Evolutionary conservation across 2,797 vertebrate species (phyloP), one percentile per base, ranked within the genome.

Genomic region (Crenuchus spilurus): DNA sequence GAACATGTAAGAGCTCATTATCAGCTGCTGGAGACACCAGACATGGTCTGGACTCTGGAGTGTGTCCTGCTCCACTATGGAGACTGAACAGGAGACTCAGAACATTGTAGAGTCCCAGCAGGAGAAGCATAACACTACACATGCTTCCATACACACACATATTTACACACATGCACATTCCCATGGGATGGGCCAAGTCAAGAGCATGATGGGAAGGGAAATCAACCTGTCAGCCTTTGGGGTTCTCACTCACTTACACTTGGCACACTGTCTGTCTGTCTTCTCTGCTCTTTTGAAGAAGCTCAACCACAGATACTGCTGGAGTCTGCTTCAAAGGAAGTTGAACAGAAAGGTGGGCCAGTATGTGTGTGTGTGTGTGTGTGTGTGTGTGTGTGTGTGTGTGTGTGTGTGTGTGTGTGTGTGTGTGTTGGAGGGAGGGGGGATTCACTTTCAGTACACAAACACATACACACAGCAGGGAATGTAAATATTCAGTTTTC

Each of bases 1-100:
- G 82, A 88, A 90, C 83, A 80, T 85, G 85, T 85, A 88, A 86
- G 87, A 80, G 89, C 86, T 90, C 84, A 88, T 91, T 89, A 90
- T 85, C 85, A 82, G 83, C 82, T 86, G 78, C 86, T 88, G 87
- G 83, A 87, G 87, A 89, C 73, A 72, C 75, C 57, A 91, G 89
- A 88, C 88, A 42, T 11, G 30, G 33, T 18, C 42, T 60, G 26
- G 49, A 57, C 42, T 74, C 63, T 68, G 28, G 71, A 74, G 42
- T 75, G 46, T 63, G 49, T 28, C 48, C 41, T 26, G 49, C 18
- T 78, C 35, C 6, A 18, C 6, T 66, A 24, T 74, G 61, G 28
- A 51, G 64, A 48, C 46, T 52, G 30, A 41, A 39, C 22, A 28
- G n/a, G 33, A 31, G 20, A 33, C 39, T 35, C 39, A 55, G 31